Evolutionary conservation across 2,888 invertebrate genomes (phyloP).

Genomic region (Serrognathus titanus): DNA sequence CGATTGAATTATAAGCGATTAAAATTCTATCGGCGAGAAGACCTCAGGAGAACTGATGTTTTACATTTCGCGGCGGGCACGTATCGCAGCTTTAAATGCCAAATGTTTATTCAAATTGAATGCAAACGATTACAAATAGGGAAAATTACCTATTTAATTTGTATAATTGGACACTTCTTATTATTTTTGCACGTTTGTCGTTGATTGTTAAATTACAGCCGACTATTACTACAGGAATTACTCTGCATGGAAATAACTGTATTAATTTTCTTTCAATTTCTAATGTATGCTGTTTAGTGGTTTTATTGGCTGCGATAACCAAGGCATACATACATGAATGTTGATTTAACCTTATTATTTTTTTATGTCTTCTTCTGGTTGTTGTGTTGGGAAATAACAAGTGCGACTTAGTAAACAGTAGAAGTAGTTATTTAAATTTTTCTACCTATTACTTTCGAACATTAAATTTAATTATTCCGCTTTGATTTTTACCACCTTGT

Average conservation of each 20-base stretch:
- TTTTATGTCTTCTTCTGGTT: too few relatives aligned
- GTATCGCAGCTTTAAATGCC: slow-evolving; percentile 24
- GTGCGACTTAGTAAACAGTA: too few relatives aligned
- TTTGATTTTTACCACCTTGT: too few relatives aligned
- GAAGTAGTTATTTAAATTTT: too few relatives aligned
- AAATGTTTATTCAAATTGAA: slow-evolving; percentile 30
- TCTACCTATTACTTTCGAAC: too few relatives aligned
- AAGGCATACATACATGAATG: too few relatives aligned
- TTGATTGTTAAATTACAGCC: slow-evolving; percentile 9
- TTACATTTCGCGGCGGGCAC: slow-evolving; percentile 12
- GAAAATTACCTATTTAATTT: slow-evolving; percentile 22
- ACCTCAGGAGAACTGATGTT: slow-evolving; percentile 9
- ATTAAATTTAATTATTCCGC: too few relatives aligned
- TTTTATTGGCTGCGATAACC: too few relatives aligned
- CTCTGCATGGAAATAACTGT: slow-evolving; percentile 10
- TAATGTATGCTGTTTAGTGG: too few relatives aligned
- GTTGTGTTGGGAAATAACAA: too few relatives aligned
- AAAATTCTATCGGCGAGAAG: slow-evolving; percentile 11
- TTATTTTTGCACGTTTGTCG: slow-evolving; percentile 13
- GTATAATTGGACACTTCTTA: slow-evolving; percentile 22
- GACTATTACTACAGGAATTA: slow-evolving; percentile 4
- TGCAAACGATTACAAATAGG: slow-evolving; percentile 23
- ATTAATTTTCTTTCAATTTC: slow-evolving; percentile 1
- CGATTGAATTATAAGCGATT: slow-evolving; percentile 4
- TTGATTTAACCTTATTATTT: too few relatives aligned